Evolutionary conservation across 1,140 invertebrate genomes (phyloP).

Genomic region (Reticulitermes speratus): DNA sequence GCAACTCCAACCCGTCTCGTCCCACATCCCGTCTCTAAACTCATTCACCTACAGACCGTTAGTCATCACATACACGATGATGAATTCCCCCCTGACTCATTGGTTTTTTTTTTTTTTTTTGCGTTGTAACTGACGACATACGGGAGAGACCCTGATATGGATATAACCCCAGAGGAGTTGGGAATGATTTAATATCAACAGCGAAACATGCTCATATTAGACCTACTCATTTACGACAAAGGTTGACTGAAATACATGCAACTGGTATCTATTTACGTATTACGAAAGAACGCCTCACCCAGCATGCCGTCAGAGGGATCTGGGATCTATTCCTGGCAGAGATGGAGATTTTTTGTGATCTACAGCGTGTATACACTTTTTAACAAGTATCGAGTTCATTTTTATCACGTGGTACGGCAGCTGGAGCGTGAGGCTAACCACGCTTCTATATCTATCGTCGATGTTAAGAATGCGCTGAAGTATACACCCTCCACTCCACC

Average conservation of each 20-base stretch:
- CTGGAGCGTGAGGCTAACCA: too few species aligned
- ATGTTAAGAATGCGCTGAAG: too few species aligned
- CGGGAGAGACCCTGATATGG: neutral
- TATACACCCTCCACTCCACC: too few species aligned
- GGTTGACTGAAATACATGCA: neutral
- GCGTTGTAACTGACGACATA: neutral
- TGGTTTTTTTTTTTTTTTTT: neutral
- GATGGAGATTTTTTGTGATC: too few species aligned
- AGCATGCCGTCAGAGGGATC: too few species aligned
- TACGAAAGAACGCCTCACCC: too few species aligned
- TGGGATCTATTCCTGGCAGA: too few species aligned
- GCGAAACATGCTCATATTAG: neutral
- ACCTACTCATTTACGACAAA: neutral
- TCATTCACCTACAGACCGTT: neutral
- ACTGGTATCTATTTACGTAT: too few species aligned
- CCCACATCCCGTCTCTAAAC: neutral
- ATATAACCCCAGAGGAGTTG: neutral
- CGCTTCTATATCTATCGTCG: too few species aligned
- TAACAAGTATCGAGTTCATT: too few species aligned
- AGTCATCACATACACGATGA: neutral
- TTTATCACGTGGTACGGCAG: too few species aligned
- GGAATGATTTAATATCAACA: neutral
- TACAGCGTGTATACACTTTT: too few species aligned
- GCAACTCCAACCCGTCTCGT: neutral
- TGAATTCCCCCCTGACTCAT: neutral